These are phyloP conservation scores for Glaucomys volans DNA, from an alignment of 2,113 vertebrate species.

Conservation along the genomic window DNA sequence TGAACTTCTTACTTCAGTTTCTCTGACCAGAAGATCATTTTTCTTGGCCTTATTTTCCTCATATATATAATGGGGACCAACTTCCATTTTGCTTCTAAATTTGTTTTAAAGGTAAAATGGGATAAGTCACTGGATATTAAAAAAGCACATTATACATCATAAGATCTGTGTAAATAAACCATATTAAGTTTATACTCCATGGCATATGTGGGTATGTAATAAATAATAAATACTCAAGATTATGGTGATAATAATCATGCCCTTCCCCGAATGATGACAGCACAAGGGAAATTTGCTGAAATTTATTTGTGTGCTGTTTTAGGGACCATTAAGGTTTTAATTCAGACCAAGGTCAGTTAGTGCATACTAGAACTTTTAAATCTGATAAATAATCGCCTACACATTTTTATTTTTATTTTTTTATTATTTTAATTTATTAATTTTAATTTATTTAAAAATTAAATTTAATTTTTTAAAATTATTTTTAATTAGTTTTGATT, in stretches of 20 bases:
- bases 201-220: neutral
- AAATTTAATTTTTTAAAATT: too few species aligned
- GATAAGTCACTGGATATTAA: neutral
- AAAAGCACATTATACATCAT: neutral
- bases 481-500: too few species aligned
- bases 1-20: neutral
- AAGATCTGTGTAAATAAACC: neutral
- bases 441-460: too few species aligned
- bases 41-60: neutral
- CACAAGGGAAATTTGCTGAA: neutral
- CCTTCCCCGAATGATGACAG: neutral
- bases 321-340: neutral
- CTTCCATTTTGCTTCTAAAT: neutral
- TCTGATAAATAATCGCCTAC: neutral
- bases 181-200: neutral
- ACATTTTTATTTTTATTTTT: too few species aligned
- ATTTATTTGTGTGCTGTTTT: neutral
- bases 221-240: neutral
- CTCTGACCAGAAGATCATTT: neutral
- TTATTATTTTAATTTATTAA: too few species aligned
- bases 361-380: neutral
- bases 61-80: neutral
- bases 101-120: constrained; percentile 32
- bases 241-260: neutral
- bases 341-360: neutral